Evolutionary conservation across 2,113 vertebrate genomes (phyloP).

Genomic region (Beaufortia kweichowensis): DNA sequence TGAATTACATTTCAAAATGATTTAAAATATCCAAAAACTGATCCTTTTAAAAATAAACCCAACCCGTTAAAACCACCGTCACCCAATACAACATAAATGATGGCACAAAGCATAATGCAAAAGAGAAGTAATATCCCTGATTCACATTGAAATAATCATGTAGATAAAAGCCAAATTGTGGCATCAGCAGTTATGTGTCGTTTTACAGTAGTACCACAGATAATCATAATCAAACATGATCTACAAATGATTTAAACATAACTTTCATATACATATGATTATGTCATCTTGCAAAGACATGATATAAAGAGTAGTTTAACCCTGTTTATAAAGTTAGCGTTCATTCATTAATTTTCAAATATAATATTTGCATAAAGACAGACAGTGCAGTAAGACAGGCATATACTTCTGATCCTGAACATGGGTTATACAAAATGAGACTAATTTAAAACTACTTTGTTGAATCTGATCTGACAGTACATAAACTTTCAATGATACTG

Average conservation of each 20-base stretch:
- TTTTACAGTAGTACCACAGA: background rate
- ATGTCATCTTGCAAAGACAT: background rate
- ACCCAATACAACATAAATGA: background rate
- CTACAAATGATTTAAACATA: background rate
- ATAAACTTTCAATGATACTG: slow-evolving; percentile 1
- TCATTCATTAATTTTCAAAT: background rate
- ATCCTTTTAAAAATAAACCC: background rate
- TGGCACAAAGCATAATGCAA: slow-evolving; percentile 36
- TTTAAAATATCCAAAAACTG: background rate
- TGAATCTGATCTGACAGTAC: background rate
- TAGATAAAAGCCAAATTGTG: background rate
- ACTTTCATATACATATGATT: background rate
- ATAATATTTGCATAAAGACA: slow-evolving; percentile 1
- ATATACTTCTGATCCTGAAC: slow-evolving; percentile 6
- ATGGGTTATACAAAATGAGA: background rate
- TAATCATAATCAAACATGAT: background rate
- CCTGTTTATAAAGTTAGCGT: background rate
- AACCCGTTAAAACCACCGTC: too few relatives aligned
- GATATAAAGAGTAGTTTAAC: slow-evolving; percentile 13
- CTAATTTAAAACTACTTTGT: too few relatives aligned
- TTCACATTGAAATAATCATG: background rate
- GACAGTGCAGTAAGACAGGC: background rate
- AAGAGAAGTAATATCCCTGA: slow-evolving; percentile 4
- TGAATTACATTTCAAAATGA: slow-evolving; percentile 8
- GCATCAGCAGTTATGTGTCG: background rate